phyloP scores from a whole-genome alignment of 2,113 vertebrate genomes.

The Eidolon helvum region DNA sequence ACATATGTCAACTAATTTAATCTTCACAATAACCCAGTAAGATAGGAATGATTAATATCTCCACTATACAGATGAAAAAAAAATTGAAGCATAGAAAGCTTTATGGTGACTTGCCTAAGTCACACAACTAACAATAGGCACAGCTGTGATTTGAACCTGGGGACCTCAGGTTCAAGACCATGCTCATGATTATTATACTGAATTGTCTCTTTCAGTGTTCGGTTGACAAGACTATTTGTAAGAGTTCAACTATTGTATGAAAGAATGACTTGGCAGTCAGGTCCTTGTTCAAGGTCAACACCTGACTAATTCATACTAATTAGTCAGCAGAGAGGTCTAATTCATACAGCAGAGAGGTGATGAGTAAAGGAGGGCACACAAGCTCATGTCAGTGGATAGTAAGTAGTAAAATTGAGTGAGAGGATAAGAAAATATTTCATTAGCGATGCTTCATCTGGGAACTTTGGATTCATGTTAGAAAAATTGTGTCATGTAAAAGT shows the following conservation, averaged over 20 bases:
- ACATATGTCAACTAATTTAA: background rate
- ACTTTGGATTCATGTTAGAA: background rate
- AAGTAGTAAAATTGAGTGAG: background rate
- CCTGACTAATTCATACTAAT: background rate
- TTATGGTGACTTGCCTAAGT: background rate
- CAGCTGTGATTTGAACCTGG: background rate
- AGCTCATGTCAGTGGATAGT: background rate
- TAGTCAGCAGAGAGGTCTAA: background rate
- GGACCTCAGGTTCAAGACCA: background rate
- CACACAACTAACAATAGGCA: background rate
- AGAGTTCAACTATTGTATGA: background rate
- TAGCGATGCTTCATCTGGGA: background rate
- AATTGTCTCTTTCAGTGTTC: background rate
- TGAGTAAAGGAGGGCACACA: background rate
- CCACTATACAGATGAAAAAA: background rate
- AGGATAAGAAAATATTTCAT: background rate
- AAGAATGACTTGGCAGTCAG: background rate
- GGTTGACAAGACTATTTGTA: background rate
- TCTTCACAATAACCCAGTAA: background rate
- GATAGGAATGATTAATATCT: background rate
- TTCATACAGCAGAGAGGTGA: background rate
- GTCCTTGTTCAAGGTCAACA: background rate
- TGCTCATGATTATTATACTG: background rate
- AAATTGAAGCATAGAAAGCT: background rate
- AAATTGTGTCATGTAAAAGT: background rate